Conservation (phyloP, 2,113 vertebrate genomes). For the Planiliza haematocheilus region DNA sequence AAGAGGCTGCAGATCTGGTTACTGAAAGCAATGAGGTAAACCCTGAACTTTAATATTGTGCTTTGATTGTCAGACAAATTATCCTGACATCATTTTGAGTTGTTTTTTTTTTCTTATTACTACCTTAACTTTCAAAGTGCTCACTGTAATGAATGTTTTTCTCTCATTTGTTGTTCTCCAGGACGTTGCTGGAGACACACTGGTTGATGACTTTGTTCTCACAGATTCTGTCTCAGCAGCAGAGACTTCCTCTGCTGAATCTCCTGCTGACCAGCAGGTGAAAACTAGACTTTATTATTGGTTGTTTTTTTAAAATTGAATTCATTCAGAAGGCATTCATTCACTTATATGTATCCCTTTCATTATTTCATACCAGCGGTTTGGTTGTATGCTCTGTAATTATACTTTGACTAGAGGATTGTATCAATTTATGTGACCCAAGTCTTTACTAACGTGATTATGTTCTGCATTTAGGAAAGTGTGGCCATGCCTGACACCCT, state of each 20-base stretch:
- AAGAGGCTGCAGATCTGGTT: slow-evolving; percentile 12
- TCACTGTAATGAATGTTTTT: background rate
- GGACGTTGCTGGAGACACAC: slow-evolving; percentile 8
- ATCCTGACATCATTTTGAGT: too few relatives aligned
- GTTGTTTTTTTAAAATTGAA: too few relatives aligned
- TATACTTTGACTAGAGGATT: too few relatives aligned
- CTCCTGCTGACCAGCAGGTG: slow-evolving; percentile 47
- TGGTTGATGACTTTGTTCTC: slow-evolving; percentile 58
- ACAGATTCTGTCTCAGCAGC: slow-evolving; percentile 51
- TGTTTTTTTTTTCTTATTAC: too few relatives aligned
- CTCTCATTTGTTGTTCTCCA: slow-evolving; percentile 1
- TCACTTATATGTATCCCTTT: too few relatives aligned
- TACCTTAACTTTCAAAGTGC: background rate
- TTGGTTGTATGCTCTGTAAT: too few relatives aligned
- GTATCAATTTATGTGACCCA: too few relatives aligned
- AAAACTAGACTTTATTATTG: background rate
- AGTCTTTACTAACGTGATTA: background rate
- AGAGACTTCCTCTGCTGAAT: slow-evolving; percentile 38
- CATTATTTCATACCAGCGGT: too few relatives aligned
- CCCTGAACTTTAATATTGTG: background rate
- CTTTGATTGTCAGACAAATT: background rate
- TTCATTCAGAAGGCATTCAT: too few relatives aligned
- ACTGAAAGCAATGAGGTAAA: slow-evolving; percentile 47
- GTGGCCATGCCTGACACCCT: background rate
- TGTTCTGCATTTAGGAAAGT: slow-evolving; percentile 40